Evolutionary conservation across 2,113 vertebrate species (phyloP), one percentile per base, ranked within the genome.

Genomic region (Myxocyprinus asiaticus): DNA sequence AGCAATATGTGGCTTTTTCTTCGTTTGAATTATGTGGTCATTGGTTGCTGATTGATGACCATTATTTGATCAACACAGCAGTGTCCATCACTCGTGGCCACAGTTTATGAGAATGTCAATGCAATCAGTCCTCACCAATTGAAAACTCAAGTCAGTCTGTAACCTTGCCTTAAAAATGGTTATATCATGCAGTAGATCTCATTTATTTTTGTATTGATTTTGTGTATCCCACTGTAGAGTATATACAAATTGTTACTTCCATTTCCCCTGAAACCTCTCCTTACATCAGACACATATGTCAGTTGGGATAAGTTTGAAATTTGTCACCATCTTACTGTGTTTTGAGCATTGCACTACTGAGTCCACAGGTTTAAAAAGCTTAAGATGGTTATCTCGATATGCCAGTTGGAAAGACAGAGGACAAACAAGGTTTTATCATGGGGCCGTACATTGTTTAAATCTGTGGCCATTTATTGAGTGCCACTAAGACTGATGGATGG

Each of bases 401-500:
- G 65, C n/a, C 64, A 70, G 56, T 61, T 53, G 45, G 45, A 45
- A 53, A 78, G 78, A 85, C 65, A 48, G 65, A 76, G 5, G 65
- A 33, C 47, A 45, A 75, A 48, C 82, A 79, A 77, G 67, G 50
- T 70, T 80, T 76, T 63, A 63, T 80, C 33, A 64, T 67, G 63
- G 64, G 66, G n/a, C 45, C 53, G 64, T 81, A 42, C 55, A 64
- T 74, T 84, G 51, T 81, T 81, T 55, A 75, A 83, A 88, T 83
- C 77, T 70, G 81, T 33, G 43, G 73, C 74, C 62, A 63, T 70
- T 77, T 72, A 83, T 80, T 82, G 86, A 87, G 75, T 84, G 9
- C 53, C 72, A 65, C 58, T 76, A 79, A 88, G 78, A 47, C 70
- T 82, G 84, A 85, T 77, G 48, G 77, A 82, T 73, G 75, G 67